phyloP scores from a whole-genome alignment of 2,888 invertebrate species.

The Caenorhabditis drosophilae region DNA sequence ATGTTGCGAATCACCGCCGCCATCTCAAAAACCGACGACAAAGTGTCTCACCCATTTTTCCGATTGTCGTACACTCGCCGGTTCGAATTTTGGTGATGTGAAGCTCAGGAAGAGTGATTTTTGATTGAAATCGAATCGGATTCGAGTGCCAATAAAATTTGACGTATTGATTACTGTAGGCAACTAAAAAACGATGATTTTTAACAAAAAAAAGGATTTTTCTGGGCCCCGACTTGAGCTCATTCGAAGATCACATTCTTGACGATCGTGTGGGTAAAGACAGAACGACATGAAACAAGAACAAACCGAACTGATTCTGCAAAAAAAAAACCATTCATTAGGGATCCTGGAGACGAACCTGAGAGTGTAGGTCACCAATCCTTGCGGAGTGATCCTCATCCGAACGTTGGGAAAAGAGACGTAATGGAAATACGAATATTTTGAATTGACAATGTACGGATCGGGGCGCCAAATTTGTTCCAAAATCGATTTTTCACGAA shows the following conservation, averaged over 20 bases:
- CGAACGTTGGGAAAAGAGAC: slow-evolving; percentile 67
- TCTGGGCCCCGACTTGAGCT: slow-evolving; percentile 55
- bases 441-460: slow-evolving; percentile 67
- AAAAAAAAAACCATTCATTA: slow-evolving; percentile 4
- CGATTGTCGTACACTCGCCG: slow-evolving; percentile 56
- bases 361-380: slow-evolving; percentile 63
- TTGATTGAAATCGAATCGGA: slow-evolving; percentile 51
- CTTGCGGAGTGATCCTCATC: slow-evolving; percentile 63
- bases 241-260: slow-evolving; percentile 59
- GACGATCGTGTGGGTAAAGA: slow-evolving; percentile 65
- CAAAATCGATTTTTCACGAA: slow-evolving; percentile 60
- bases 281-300: slow-evolving; percentile 68
- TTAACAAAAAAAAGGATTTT: neutral
- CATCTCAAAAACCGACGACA: too few relatives aligned
- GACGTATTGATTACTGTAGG: slow-evolving; percentile 60
- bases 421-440: slow-evolving; percentile 64
- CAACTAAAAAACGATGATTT: slow-evolving; percentile 53
- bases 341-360: slow-evolving; percentile 38
- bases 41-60: slow-evolving; percentile 61
- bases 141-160: slow-evolving; percentile 59
- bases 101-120: slow-evolving; percentile 60
- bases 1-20: too few relatives aligned
- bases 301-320: slow-evolving; percentile 62
- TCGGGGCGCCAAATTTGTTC: slow-evolving; percentile 67
- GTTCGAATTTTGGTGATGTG: slow-evolving; percentile 54